phyloP scores from a whole-genome alignment of 1,140 invertebrate species.

The Maniola jurtina region DNA sequence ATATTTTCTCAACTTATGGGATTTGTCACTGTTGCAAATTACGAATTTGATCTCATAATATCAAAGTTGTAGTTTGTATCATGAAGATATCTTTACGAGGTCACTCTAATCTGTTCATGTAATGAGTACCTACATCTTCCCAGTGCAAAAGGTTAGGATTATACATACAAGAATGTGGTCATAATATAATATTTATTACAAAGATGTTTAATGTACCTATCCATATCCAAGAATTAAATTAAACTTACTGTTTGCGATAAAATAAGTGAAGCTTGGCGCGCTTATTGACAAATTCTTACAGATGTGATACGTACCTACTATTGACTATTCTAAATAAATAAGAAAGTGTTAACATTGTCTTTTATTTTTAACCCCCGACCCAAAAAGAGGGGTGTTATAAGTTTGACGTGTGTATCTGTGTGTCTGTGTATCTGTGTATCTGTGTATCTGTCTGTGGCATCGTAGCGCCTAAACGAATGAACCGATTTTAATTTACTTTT shows the following conservation, averaged over 20 bases:
- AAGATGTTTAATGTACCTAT: background rate
- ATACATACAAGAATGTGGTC: conserved; percentile 6
- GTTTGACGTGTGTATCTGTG: no score
- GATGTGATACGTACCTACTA: conserved; percentile 70
- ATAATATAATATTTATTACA: background rate
- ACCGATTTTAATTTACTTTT: no score
- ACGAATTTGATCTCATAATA: no score
- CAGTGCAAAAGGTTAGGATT: background rate
- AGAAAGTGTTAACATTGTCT: conserved; percentile 55
- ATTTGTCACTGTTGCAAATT: no score
- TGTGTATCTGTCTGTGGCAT: no score
- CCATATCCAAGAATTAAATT: conserved; percentile 4
- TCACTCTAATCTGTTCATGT: background rate
- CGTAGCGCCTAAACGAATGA: no score
- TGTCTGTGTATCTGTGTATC: no score
- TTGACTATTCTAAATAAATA: conserved; percentile 71
- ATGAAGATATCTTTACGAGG: no score
- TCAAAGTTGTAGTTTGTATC: no score
- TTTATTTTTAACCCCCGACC: conserved; percentile 44
- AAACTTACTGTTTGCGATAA: conserved; percentile 37
- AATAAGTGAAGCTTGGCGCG: conserved; percentile 54
- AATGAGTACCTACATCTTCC: background rate
- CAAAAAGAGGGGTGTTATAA: no score
- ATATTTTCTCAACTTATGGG: no score
- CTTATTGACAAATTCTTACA: conserved; percentile 66